These are phyloP conservation scores for Actinemys pallida DNA, from an alignment of 2,113 vertebrate genomes.

Conservation along the genomic window DNA sequence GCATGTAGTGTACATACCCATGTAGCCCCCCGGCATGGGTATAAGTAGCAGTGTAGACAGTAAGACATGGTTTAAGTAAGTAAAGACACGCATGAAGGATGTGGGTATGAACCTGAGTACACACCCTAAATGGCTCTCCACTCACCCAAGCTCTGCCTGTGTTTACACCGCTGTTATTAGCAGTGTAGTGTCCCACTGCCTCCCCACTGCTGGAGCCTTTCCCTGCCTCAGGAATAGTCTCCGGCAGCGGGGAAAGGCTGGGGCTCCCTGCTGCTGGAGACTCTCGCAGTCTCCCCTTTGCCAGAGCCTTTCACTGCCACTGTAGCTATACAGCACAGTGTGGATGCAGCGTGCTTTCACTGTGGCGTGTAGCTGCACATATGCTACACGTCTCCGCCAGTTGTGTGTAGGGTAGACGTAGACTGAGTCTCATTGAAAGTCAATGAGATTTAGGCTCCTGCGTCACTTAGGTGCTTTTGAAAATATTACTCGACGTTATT, in stretches of 20 bases:
- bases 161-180: too few relatives aligned
- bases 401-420: background rate
- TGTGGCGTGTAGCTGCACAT: too few relatives aligned
- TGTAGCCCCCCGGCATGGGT: background rate
- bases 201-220: too few relatives aligned
- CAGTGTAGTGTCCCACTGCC: too few relatives aligned
- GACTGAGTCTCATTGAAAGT: background rate
- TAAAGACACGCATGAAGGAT: background rate
- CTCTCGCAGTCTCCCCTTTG: too few relatives aligned
- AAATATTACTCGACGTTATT: background rate
- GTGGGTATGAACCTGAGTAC: background rate
- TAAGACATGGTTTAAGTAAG: background rate
- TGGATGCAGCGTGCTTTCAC: too few relatives aligned
- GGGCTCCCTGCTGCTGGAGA: too few relatives aligned
- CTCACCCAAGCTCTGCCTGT: background rate
- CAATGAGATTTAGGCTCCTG: background rate
- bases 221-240: too few relatives aligned
- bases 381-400: background rate
- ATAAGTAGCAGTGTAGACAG: background rate
- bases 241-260: too few relatives aligned
- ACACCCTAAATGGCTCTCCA: too few relatives aligned
- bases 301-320: too few relatives aligned
- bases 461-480: background rate
- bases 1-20: background rate
- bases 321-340: too few relatives aligned